Evolutionary conservation across 2,113 vertebrate genomes (phyloP), one percentile per base, ranked within the genome.

Genomic region (Grus americana): DNA sequence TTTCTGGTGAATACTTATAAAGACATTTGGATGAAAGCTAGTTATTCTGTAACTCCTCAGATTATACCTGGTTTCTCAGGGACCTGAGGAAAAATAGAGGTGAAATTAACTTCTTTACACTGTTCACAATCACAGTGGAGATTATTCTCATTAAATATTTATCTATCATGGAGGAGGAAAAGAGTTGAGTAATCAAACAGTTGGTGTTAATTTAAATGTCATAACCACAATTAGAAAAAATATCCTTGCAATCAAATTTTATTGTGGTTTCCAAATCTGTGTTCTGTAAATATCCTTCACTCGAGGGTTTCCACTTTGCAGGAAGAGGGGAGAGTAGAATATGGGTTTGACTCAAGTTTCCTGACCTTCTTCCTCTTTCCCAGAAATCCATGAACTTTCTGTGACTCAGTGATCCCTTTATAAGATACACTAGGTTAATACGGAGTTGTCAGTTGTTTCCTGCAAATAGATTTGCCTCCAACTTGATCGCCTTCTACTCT

Each of bases 151-250:
- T 91, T 84, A 96, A 96, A 95, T 93, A 95, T 95, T 96, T 94
- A 93, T 91, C 86, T 46, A 72, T 86, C 74, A 57, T 79, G 61
- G 80, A 87, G 66, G 9, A 85, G 49, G 54, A 84, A 81, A 75
- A 79, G 88, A 96, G 34, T 67, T 73, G 86, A 97, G 92, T 95
- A 96, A 96, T 98, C 67, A 96, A 91, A 94, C 83, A 88, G 47
- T 71, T 92, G 40, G 46, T 75, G 65, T 95, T 95, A 87, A 95
- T 97, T 97, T 96, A 92, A 97, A 97, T 95, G 79, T 83, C 90
- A 96, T 96, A 96, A 96, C 61, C 92, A 61, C 75, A 70, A 86
- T 94, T 96, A 94, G 84, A 90, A 95, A 95, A 97, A 97, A 54
- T 27, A 72, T 61, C 80, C 54, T 88, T 84, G 63, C 68, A 89